These are phyloP conservation scores for Belgica antarctica DNA, from an alignment of 2,888 invertebrate species.

Conservation along the genomic window DNA sequence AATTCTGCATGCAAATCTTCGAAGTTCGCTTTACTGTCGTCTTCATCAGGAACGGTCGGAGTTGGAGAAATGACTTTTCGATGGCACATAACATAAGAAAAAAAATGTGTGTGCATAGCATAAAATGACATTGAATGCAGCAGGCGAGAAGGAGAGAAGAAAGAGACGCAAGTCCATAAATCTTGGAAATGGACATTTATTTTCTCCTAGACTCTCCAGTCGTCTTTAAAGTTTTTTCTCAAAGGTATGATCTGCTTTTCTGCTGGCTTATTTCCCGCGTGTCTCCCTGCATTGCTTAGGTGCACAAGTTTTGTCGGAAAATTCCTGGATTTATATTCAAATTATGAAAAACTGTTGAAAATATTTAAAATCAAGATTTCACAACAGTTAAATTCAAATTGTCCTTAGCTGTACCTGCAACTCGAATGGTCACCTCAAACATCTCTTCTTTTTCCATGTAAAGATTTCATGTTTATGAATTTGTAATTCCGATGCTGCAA, in stretches of 20 bases:
- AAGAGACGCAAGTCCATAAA: neutral
- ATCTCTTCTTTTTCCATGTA: neutral
- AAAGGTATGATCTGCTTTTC: neutral
- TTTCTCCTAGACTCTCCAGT: neutral
- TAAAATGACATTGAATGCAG: neutral
- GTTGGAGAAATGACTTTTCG: neutral
- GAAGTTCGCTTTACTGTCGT: neutral
- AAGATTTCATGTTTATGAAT: neutral
- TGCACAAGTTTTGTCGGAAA: too few relatives aligned
- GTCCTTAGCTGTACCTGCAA: too few relatives aligned
- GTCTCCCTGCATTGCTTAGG: too few relatives aligned
- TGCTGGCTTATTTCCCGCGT: too few relatives aligned
- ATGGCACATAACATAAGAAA: neutral
- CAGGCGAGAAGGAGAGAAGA: neutral
- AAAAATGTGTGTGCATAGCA: neutral
- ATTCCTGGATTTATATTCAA: too few relatives aligned
- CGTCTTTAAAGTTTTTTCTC: neutral
- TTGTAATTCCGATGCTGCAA: neutral
- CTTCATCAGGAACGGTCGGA: neutral
- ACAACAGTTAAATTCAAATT: too few relatives aligned
- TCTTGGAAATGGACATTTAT: neutral
- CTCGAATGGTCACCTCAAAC: too few relatives aligned
- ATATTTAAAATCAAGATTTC: too few relatives aligned
- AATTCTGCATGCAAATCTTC: neutral
- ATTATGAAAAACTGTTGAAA: too few relatives aligned